Evolutionary conservation across 2,888 invertebrate genomes (phyloP), one percentile per base, ranked within the genome.

Genomic region (Erebia palarica): DNA sequence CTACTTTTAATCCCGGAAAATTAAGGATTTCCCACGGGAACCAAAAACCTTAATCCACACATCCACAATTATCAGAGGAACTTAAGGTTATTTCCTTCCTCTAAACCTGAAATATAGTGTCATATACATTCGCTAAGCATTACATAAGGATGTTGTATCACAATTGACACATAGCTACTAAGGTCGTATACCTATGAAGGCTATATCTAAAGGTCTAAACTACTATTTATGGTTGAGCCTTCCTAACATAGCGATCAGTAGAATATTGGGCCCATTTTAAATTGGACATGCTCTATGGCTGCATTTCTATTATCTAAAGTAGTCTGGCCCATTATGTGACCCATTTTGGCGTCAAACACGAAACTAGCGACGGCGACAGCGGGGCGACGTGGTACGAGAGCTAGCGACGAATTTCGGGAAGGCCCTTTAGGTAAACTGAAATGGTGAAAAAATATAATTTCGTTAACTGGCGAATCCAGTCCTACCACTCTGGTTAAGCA

Each of bases 91-190:
- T 65, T 65, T 66, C 66, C 66, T 66, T 57, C 21, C 21, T 47
- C 18, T 16, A 55, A 65, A 44, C 21, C 66, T 58, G 44, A 47
- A 47, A 16, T 66, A 67, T 49, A 63, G 78, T 68, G 76, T 78
- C 72, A 72, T 77, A 71, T 70, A 70, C 69, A 75, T 75, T 73
- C 73, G 79, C 76, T 82, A 85, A 86, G 80, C 73, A 76, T 86
- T 86, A 86, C 82, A 85, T 86, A 86, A 80, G 77, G 42, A 27
- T 51, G n/a, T 71, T 78, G 65, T 68, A 77, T 74, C 78, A 78
- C 80, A 80, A 81, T 80, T 80, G 80, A 77, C 81, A 77, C 74
- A 76, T 70, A 55, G 59, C 44, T 60, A 72, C 55, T 63, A 72
- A 76, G 76, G 76, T 72, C 75, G 69, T 16, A 13, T 68, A 42